Percentiles rank a stretch among this genome's conserved stretches.
Conservation (phyloP, 2,797 vertebrate species). For the Staurois parvus region DNA sequence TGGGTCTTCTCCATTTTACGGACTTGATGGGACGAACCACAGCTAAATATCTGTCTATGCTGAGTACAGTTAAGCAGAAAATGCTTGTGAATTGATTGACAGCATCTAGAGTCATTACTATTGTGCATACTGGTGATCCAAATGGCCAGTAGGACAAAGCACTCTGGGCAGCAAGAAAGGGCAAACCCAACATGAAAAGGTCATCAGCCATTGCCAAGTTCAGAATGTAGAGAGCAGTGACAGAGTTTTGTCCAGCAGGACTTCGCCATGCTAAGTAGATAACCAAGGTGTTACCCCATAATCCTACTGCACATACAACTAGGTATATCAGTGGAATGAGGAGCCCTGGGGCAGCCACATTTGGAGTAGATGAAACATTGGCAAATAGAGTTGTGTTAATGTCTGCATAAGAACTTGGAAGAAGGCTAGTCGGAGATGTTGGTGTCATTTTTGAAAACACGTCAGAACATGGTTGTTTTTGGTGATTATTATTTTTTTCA, state of each 20-base stretch:
- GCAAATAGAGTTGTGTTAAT: slow-evolving; percentile 46
- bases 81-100: slow-evolving; percentile 98
- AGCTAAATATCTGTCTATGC: slow-evolving; percentile 93
- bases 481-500: not conserved
- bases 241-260: slow-evolving; percentile 87
- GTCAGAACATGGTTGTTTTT: slow-evolving; percentile 26
- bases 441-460: slow-evolving; percentile 51
- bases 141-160: slow-evolving; percentile 97
- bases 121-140: slow-evolving; percentile 91
- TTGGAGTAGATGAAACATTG: slow-evolving; percentile 50
- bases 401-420: slow-evolving; percentile 35
- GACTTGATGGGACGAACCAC: slow-evolving; percentile 93
- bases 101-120: slow-evolving; percentile 94
- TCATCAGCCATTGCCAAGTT: slow-evolving; percentile 95
- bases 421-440: slow-evolving; percentile 51
- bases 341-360: slow-evolving; percentile 83
- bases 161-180: slow-evolving; percentile 94
- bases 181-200: slow-evolving; percentile 93
- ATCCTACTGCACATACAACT: slow-evolving; percentile 89
- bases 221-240: slow-evolving; percentile 95
- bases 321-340: slow-evolving; percentile 89
- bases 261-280: slow-evolving; percentile 92
- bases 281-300: slow-evolving; percentile 92
- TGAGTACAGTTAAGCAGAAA: slow-evolving; percentile 97
- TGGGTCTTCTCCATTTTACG: slow-evolving; percentile 90